A percentile compares a stretch with the other conserved stretches of the same genome.
phyloP scores from a whole-genome alignment of 1,140 invertebrate genomes.

The Pseudachorutes palmiensis region DNA sequence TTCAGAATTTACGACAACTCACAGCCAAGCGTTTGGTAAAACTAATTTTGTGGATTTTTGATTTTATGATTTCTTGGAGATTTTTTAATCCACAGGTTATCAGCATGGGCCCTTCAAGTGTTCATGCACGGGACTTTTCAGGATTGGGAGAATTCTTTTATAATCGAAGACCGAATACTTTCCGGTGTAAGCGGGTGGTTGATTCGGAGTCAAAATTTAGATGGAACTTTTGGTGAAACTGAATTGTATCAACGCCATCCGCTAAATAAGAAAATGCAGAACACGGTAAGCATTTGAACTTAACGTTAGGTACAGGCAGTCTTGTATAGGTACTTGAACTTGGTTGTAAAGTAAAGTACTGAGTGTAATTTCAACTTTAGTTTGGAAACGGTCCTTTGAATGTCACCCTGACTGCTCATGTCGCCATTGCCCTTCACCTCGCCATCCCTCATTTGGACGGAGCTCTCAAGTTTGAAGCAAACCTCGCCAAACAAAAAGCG shows the following conservation, averaged over 20 bases:
- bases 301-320: no score
- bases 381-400: conserved; percentile 38
- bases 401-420: conserved; percentile 48
- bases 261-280: conserved; percentile 41
- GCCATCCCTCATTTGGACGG: conserved; percentile 42
- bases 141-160: conserved; percentile 50
- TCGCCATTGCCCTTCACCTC: conserved; percentile 46
- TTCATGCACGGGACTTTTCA: conserved; percentile 46
- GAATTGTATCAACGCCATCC: conserved; percentile 35
- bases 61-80: not conserved
- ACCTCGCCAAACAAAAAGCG: conserved; percentile 40
- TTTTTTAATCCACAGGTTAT: conserved; percentile 42
- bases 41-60: not conserved
- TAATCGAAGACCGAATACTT: conserved; percentile 45
- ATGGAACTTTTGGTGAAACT: conserved; percentile 47
- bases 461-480: conserved; percentile 36
- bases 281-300: conserved; percentile 37
- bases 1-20: conserved; percentile 46
- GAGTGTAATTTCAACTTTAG: conserved; percentile 7
- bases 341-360: no score
- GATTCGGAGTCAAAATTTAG: conserved; percentile 43
- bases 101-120: conserved; percentile 46
- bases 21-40: conserved; percentile 47
- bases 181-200: conserved; percentile 43
- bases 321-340: no score